Base-by-base conservation (phyloP, 2,797 vertebrate genomes). In the Catharus ustulatus region DNA sequence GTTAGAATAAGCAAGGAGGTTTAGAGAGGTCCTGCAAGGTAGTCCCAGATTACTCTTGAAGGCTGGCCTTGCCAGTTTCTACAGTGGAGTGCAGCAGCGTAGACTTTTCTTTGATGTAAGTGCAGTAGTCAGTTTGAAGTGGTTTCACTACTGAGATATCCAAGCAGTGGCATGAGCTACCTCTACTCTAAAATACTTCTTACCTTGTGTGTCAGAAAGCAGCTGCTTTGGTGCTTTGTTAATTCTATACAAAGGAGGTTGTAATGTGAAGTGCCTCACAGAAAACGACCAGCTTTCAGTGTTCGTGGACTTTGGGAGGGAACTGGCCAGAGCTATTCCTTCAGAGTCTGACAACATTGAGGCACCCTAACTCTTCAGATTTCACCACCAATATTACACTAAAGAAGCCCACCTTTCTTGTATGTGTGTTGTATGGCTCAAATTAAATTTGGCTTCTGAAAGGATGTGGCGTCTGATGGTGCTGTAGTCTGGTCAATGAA, bases 61-160 rank as follows among this genome's bases (percentile, higher is more conserved):
- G 38, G 26, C 18, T 76, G 38, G 13, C 36, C 16, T 69, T 63
- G 43, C 40, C 17, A 10, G 6, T 64, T 91, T 87, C 29, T 7
- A 0, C 17, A 61, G 19, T 15, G 34, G 21, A 69, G 54, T 3
- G 0, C 24, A 30, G 13, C 38, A 81, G 36, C 1, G 2, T 51
- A 66, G 51, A 18, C 55, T 73, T 71, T 11, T 49, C 18, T 23
- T 86, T 78, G 69, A 23, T 15, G 1, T 57, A 42, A 75, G 45
- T 23, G 22, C 7, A 46, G 40, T 13, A 38, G 45, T 66, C 26
- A 24, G 5, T 10, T 23, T 69, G 73, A 76, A 74, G 40, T 52
- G 43, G 13, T n/a, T 67, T 87, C 48, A 40, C n/a, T 9, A 13
- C 27, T 6, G 15, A 87, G 48, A 7, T 73, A 43, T 0, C 20